phyloP scores from a whole-genome alignment of 1,140 invertebrate genomes.

The Dryas iulia region DNA sequence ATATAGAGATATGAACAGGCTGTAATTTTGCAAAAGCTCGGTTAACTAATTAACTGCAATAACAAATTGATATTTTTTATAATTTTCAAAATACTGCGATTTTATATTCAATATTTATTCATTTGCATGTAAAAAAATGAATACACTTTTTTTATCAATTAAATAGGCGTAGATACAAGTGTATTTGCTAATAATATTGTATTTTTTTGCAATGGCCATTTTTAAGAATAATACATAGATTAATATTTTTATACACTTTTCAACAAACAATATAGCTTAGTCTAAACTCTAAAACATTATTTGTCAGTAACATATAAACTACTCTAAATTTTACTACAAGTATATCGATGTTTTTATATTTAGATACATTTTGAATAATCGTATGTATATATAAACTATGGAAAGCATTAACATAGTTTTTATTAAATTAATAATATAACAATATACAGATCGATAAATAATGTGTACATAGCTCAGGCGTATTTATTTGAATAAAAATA shows the following conservation, averaged over 20 bases:
- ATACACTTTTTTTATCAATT: neutral
- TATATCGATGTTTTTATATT: neutral
- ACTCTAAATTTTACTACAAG: no score
- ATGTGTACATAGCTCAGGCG: constrained; percentile 57
- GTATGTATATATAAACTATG: no score
- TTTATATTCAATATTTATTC: no score
- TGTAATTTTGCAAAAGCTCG: neutral
- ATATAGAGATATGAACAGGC: constrained; percentile 7
- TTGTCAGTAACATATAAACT: neutral
- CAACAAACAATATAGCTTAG: neutral
- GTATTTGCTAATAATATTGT: neutral
- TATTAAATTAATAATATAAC: constrained; percentile 15
- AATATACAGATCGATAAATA: constrained; percentile 8
- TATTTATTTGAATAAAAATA: constrained; percentile 42
- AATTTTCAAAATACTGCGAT: no score
- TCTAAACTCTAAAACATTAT: neutral
- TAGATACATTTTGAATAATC: neutral
- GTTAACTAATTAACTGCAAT: neutral
- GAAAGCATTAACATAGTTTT: neutral
- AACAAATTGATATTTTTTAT: neutral
- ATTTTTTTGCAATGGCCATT: neutral
- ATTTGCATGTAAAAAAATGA: no score
- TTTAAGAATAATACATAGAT: neutral
- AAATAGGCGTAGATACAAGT: neutral
- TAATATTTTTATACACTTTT: neutral